These are phyloP conservation scores for Drosophila austrosaltans DNA, from an alignment of 2,888 invertebrate species.

Conservation along the genomic window DNA sequence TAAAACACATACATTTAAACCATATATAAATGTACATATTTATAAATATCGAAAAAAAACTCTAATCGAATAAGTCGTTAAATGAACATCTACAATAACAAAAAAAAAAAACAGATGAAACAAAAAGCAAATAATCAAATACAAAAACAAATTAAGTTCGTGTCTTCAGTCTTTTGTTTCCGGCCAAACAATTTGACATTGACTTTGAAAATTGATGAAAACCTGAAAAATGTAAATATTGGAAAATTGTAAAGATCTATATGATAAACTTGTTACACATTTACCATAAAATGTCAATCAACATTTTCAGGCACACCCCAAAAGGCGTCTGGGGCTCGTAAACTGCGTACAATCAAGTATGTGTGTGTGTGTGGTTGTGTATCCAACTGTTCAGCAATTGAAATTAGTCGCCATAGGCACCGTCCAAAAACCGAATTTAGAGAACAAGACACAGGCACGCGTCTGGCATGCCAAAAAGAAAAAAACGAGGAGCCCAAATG, in stretches of 20 bases:
- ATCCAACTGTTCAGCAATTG: neutral
- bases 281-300: neutral
- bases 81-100: constrained; percentile 35
- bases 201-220: constrained; percentile 42
- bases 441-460: constrained; percentile 52
- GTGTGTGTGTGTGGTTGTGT: neutral
- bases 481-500: constrained; percentile 14
- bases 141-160: constrained; percentile 52
- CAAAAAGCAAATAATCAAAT: constrained; percentile 20
- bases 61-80: constrained; percentile 68
- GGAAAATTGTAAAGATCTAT: constrained; percentile 45
- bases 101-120: constrained; percentile 5
- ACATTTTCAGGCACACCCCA: constrained; percentile 1
- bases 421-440: constrained; percentile 14
- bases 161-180: constrained; percentile 73
- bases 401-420: constrained; percentile 4
- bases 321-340: neutral
- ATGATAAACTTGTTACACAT: constrained; percentile 37
- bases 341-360: constrained; percentile 1
- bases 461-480: constrained; percentile 55
- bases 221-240: constrained; percentile 40
- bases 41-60: constrained; percentile 35
- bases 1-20: neutral
- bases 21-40: constrained; percentile 28
- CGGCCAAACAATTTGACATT: constrained; percentile 35